phyloP scores from a whole-genome alignment of 2,797 vertebrate genomes.

The Halcyon chelicuti region DNA sequence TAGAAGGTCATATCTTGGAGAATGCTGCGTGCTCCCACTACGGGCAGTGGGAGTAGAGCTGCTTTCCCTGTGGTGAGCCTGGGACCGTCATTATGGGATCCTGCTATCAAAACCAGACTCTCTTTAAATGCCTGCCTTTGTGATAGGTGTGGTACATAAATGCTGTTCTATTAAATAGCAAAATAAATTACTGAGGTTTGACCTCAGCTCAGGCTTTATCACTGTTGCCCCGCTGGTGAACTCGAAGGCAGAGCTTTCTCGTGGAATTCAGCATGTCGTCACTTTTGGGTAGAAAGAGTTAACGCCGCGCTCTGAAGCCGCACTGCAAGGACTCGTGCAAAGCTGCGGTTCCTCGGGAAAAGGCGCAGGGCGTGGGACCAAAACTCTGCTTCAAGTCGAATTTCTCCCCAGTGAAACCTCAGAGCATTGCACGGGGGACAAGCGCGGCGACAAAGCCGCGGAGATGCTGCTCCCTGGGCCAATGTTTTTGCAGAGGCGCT shows the following conservation, averaged over 20 bases:
- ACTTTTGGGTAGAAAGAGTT: constrained; percentile 62
- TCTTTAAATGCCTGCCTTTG: neutral
- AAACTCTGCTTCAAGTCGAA: neutral
- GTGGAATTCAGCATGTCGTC: constrained; percentile 75
- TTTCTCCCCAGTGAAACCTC: neutral
- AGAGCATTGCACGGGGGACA: neutral
- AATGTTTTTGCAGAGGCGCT: neutral
- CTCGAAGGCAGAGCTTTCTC: constrained; percentile 68
- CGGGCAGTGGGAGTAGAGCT: neutral
- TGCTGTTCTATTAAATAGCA: constrained; percentile 73
- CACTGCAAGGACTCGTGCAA: neutral
- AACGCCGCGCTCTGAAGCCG: neutral
- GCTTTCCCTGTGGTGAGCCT: neutral
- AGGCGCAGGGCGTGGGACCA: neutral
- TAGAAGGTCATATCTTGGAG: neutral
- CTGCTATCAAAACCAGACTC: constrained; percentile 43
- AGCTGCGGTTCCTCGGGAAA: neutral
- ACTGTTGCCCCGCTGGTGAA: constrained; percentile 78
- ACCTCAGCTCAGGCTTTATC: constrained; percentile 75
- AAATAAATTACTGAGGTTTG: constrained; percentile 72
- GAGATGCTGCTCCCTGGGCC: neutral
- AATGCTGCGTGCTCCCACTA: neutral
- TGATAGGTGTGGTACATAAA: constrained; percentile 48
- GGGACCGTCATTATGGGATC: neutral
- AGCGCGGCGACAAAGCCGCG: neutral